These are phyloP conservation scores for Lanistes nyassanus DNA, from an alignment of 1,140 invertebrate genomes.

Conservation along the genomic window DNA sequence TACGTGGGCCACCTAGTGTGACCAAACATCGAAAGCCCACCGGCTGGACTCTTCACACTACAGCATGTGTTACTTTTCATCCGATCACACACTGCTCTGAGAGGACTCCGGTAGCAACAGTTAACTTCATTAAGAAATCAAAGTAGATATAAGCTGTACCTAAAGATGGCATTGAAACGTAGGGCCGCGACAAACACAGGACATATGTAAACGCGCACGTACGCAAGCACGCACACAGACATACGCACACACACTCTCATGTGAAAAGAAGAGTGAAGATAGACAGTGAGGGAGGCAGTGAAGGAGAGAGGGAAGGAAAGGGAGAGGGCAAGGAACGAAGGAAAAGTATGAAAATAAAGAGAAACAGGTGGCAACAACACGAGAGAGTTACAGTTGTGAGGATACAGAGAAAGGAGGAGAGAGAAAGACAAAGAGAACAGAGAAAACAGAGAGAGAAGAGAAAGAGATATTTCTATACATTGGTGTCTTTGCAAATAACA, in stretches of 20 bases:
- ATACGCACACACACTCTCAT: constrained; percentile 4
- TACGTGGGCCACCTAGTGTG: too few species aligned
- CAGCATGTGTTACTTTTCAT: too few species aligned
- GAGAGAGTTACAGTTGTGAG: not conserved
- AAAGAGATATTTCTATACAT: not conserved
- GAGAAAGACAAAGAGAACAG: not conserved
- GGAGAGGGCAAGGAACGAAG: not conserved
- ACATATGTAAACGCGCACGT: too few species aligned
- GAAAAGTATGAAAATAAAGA: not conserved
- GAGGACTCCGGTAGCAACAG: too few species aligned
- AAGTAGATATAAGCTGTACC: too few species aligned
- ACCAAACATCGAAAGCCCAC: too few species aligned
- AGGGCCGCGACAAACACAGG: too few species aligned
- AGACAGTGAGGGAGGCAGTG: not conserved
- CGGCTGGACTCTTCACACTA: too few species aligned
- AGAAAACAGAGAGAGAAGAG: not conserved
- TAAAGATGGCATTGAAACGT: too few species aligned
- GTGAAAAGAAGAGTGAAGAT: not conserved
- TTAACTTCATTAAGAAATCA: too few species aligned
- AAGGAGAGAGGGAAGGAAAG: not conserved
- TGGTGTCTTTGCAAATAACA: not conserved
- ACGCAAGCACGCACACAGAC: not conserved
- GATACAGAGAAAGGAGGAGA: constrained; percentile 6
- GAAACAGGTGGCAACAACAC: not conserved
- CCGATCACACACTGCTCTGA: too few species aligned